Evolutionary conservation across 2,888 invertebrate species (phyloP), one percentile per base, ranked within the genome.

Genomic region (Xylophagus ater): DNA sequence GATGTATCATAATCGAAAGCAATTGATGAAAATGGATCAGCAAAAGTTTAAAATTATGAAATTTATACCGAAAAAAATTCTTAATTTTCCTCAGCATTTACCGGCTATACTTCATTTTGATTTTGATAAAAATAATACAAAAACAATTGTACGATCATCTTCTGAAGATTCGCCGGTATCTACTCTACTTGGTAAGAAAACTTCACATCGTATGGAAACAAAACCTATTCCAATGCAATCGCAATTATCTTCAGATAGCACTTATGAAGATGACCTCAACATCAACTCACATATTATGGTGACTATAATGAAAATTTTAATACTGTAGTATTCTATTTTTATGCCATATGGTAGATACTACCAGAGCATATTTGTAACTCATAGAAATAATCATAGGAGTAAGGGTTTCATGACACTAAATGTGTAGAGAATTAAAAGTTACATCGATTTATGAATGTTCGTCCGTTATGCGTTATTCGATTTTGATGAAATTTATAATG

Each of bases 71-170:
- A 39, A 44, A 32, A 43, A 42, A 21, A 40, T 46, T 25, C 34
- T 47, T 15, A 42, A 41, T 33, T 47, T 47, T 26, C 47, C 47
- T 9, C 34, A 42, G n/a, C 44, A 46, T 43, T 34, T 46, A 32
- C 45, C 47, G 8, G 35, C 41, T 9, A 44, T 38, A 14, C 34
- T 40, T 23, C 42, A 47, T 29, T 42, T 41, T 14, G 44, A 44
- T 21, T 26, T 40, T 4, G n/a, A 26, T 26, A 6, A 26, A 26
- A 26, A 26, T 12, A n/a, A 9, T 26, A 26, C 26, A n/a, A 26
- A 26, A 26, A 5, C 12, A 26, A 26, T 26, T 26, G 5, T 13
- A 8, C 26, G n/a, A 6, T 26, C 13, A n/a, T 6, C 4, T 13
- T 26, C 13, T 6, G 26, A 26, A n/a, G 26, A 9, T 5, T 26